Evolutionary conservation across 2,113 vertebrate genomes (phyloP), one percentile per base, ranked within the genome.

Genomic region (Semnornis frantzii): DNA sequence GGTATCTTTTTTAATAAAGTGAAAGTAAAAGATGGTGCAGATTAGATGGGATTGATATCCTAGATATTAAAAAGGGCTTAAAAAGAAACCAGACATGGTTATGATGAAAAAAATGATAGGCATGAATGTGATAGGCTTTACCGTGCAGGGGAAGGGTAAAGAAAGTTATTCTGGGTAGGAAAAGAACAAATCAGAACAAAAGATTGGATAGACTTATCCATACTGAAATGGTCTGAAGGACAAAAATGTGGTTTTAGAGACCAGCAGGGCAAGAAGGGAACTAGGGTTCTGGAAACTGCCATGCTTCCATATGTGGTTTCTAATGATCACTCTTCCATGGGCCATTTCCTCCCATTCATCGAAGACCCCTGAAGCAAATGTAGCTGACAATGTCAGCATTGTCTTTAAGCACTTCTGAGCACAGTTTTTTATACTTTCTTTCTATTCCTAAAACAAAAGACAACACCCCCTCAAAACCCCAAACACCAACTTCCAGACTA

Each of bases 1-100:
- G 54, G 21, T 83, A 80, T 81, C 1, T 72, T 69, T 74, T 90
- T 93, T 76, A 94, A 77, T 89, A 90, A 95, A 90, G 50, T 70
- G 63, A 5, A 80, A 89, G 85, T 66, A 70, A 82, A 89, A 70
- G 27, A 27, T 69, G 39, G 13, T 64, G 9, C 28, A 27, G 37
- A 23, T 89, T 82, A 90, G 84, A 75, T 94, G 63, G 18, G 8
- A 4, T 87, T 46, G 78, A 64, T 90, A 93, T 37, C 37, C 28
- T 60, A 62, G 62, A 33, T 90, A 93, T 91, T 93, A 86, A 60
- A 94, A 80, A 65, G 6, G 9, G 50, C n/a, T 81, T 88, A 2
- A 27, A 33, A 81, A 54, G 37, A 86, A 27, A 9, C 18, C 34
- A 79, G 31, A 20, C 12, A 2, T 31, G 12, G 7, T 73, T 55